Percentiles rank a stretch among this genome's conserved stretches.
Evolutionary conservation across 37 sponge, comb jelly and placozoan genomes (phyloP).

Genomic region (Mnemiopsis leidyi): DNA sequence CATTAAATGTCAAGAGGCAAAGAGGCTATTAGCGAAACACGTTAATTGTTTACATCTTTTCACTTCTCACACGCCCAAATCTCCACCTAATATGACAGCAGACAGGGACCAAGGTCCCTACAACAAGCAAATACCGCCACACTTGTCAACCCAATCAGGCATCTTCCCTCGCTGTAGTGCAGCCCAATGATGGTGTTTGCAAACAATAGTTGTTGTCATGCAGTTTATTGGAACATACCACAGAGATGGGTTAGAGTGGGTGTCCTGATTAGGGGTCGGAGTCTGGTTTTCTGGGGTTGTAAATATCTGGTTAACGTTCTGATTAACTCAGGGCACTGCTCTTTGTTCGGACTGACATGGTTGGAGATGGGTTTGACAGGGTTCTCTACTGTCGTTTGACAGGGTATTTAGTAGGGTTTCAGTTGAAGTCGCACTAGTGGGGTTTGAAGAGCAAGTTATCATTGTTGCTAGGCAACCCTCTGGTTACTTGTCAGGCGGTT

Average conservation of each 20-base stretch:
- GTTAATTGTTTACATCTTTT: not conserved
- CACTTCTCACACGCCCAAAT: not conserved
- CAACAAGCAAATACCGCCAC: not conserved
- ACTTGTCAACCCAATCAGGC: not conserved
- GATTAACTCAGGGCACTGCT: not conserved
- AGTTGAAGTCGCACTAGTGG: not conserved
- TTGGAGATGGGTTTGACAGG: not conserved
- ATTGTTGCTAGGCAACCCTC: not conserved
- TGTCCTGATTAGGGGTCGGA: not conserved
- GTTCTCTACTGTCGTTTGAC: not conserved
- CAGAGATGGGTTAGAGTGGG: not conserved
- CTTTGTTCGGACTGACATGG: not conserved
- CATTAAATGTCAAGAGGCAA: no score
- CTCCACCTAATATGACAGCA: no score
- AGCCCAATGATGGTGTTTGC: not conserved
- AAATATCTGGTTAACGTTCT: not conserved
- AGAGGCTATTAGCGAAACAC: not conserved
- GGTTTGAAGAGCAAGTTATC: no score
- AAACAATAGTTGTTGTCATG: not conserved
- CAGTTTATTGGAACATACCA: not conserved
- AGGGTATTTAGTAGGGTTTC: not conserved
- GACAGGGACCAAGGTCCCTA: no score
- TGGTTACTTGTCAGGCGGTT: not conserved
- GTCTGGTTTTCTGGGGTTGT: not conserved
- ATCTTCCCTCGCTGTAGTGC: not conserved